Percentiles rank a stretch among this genome's conserved stretches.
These are phyloP conservation scores for Dendrophyllia cribrosa DNA, from an alignment of 64 coral and sea anemone genomes.

Conservation along the genomic window DNA sequence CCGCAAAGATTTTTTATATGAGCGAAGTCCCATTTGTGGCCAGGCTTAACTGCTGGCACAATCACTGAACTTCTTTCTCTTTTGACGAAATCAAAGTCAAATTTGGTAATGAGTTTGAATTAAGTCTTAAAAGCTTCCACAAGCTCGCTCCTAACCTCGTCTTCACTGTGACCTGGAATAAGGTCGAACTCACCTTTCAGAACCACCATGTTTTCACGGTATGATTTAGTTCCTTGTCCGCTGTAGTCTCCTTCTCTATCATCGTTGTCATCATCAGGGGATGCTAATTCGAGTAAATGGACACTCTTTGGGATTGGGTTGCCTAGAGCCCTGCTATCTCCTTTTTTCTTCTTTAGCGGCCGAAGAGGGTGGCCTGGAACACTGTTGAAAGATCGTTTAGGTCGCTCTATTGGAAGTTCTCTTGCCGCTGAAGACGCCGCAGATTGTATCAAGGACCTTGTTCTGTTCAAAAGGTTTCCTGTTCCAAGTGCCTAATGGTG, in stretches of 20 bases:
- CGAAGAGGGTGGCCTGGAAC: not conserved
- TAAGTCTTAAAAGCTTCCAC: constrained; percentile 22
- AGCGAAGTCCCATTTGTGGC: constrained; percentile 43
- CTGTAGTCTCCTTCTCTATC: not conserved
- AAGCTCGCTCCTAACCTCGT: not conserved
- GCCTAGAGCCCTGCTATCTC: no score
- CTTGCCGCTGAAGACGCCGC: not conserved
- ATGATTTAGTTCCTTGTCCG: no score
- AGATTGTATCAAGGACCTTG: not conserved
- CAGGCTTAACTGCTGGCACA: not conserved
- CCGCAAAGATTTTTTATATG: constrained; percentile 43
- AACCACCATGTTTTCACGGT: no score
- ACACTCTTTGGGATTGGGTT: no score
- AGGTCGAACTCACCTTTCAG: constrained; percentile 1
- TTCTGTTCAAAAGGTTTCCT: not conserved
- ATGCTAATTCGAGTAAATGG: no score
- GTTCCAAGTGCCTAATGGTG: not conserved
- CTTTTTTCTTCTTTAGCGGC: no score
- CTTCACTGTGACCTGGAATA: constrained; percentile 26
- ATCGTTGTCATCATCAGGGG: not conserved
- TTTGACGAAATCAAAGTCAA: constrained; percentile 34
- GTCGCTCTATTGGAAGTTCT: not conserved
- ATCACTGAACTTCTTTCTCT: not conserved
- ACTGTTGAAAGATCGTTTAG: no score
- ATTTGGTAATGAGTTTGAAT: not conserved